Conservation (phyloP, 1,140 invertebrate species). For the Anastatus disparis region DNA sequence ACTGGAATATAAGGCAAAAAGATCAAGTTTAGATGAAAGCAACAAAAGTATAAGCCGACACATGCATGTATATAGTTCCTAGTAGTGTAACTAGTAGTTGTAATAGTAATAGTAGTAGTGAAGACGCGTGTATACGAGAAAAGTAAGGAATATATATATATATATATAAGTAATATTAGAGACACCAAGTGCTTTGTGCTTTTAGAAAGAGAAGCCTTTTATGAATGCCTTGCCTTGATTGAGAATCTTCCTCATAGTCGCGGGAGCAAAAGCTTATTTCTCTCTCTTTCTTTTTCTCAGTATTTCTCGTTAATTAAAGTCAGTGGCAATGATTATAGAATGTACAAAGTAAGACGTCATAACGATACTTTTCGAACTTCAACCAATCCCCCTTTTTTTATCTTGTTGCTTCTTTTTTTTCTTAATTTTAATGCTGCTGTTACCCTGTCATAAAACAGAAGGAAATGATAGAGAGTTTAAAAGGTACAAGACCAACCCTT, state of each 20-base stretch:
- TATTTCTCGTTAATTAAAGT: conserved; percentile 40
- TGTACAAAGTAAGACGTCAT: conserved; percentile 35
- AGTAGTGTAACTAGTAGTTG: background rate
- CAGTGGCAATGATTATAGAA: background rate
- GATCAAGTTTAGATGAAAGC: background rate
- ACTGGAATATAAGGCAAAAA: no score
- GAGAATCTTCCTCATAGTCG: conserved; percentile 29
- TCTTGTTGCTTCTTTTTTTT: no score
- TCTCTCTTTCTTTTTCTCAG: no score
- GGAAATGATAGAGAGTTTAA: no score
- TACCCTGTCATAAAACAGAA: background rate
- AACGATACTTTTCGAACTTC: conserved; percentile 21
- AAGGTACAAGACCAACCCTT: conserved; percentile 36
- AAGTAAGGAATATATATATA: background rate
- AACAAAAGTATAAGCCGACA: background rate
- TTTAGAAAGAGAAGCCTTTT: background rate
- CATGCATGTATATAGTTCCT: no score
- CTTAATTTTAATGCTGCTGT: no score
- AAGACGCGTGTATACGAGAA: background rate
- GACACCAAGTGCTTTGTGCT: conserved; percentile 36
- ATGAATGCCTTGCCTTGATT: conserved; percentile 32
- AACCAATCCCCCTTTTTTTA: conserved; percentile 16
- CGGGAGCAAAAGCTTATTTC: no score
- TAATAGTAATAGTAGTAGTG: background rate
- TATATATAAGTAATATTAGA: background rate